These are phyloP conservation scores for Hyles lineata DNA, from an alignment of 2,888 invertebrate species.

Conservation along the genomic window DNA sequence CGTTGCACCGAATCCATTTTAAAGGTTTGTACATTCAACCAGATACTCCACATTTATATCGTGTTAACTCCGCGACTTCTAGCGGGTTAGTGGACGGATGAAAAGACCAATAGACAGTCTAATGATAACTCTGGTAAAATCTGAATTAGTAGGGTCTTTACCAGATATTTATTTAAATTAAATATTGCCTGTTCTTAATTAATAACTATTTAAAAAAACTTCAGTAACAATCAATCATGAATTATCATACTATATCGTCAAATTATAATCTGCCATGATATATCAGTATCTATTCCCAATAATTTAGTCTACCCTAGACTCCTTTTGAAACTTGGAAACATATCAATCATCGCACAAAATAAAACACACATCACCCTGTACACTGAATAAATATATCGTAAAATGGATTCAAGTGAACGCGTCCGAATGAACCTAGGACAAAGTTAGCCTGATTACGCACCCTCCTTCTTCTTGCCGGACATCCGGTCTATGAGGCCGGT, in stretches of 20 bases:
- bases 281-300: too few species aligned
- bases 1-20: not conserved
- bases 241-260: too few species aligned
- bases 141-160: too few species aligned
- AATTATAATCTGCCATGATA: too few species aligned
- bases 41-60: not conserved
- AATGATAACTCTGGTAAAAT: too few species aligned
- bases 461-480: constrained; percentile 69
- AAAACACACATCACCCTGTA: not conserved
- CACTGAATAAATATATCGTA: not conserved
- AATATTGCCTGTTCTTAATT: too few species aligned
- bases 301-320: too few species aligned
- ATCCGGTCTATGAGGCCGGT: constrained; percentile 90
- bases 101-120: not conserved
- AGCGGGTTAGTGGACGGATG: not conserved
- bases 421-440: not conserved
- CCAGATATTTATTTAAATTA: too few species aligned
- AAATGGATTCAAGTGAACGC: constrained; percentile 1
- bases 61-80: not conserved
- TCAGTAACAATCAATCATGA: too few species aligned
- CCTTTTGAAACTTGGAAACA: too few species aligned
- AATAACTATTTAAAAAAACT: too few species aligned
- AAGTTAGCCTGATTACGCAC: constrained; percentile 40
- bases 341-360: too few species aligned
- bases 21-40: not conserved